Evolutionary conservation across 1,140 invertebrate species (phyloP).

Genomic region (Leptopilina clavipes): DNA sequence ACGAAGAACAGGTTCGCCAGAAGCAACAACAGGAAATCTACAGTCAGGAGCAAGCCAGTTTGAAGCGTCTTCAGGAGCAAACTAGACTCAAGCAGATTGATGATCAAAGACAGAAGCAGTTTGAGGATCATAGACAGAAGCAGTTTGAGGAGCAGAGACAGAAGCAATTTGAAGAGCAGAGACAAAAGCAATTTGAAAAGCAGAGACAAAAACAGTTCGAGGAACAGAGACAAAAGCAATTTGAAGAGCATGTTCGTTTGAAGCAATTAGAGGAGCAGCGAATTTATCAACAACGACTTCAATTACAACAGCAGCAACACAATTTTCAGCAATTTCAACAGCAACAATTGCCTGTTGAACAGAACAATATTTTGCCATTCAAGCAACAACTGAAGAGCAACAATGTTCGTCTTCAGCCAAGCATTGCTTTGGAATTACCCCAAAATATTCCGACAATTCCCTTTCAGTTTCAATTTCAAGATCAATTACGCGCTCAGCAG

Average conservation of each 20-base stretch:
- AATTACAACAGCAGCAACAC: constrained; percentile 62
- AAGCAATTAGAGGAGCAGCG: constrained; percentile 59
- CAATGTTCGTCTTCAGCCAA: constrained; percentile 70
- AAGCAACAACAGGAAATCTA: constrained; percentile 72
- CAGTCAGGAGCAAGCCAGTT: constrained; percentile 71
- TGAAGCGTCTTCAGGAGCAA: constrained; percentile 70
- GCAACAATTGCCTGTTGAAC: constrained; percentile 58
- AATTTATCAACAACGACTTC: constrained; percentile 59
- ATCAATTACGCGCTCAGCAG: constrained; percentile 54
- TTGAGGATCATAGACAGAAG: constrained; percentile 59
- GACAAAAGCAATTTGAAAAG: constrained; percentile 52
- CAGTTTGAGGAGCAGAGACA: constrained; percentile 67
- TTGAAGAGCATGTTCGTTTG: constrained; percentile 34
- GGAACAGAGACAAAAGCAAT: constrained; percentile 51
- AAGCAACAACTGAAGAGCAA: constrained; percentile 55
- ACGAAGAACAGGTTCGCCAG: constrained; percentile 73
- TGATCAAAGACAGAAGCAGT: constrained; percentile 58
- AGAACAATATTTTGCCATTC: constrained; percentile 57
- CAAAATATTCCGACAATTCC: constrained; percentile 53
- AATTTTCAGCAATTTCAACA: constrained; percentile 61
- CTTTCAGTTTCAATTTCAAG: constrained; percentile 54
- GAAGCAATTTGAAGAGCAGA: constrained; percentile 67
- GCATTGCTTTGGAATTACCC: constrained; percentile 68
- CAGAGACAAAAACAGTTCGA: constrained; percentile 55
- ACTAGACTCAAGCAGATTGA: constrained; percentile 69